phyloP scores from a whole-genome alignment of 2,797 vertebrate genomes.

The Gymnothorax javanicus region DNA sequence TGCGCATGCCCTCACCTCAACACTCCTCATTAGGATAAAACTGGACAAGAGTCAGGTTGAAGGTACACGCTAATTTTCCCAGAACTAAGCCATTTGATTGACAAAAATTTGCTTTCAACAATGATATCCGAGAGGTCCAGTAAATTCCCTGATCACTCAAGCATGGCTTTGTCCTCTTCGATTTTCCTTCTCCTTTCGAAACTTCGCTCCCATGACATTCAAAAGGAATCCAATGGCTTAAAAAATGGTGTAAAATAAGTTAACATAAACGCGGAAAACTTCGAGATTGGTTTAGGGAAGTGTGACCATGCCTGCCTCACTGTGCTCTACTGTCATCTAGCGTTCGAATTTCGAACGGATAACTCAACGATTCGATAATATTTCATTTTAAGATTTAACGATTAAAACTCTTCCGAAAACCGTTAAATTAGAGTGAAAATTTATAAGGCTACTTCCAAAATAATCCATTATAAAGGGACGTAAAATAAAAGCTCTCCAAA shows the following conservation, averaged over 20 bases:
- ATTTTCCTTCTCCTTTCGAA: background rate
- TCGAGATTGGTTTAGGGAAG: background rate
- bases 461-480: background rate
- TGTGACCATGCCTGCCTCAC: background rate
- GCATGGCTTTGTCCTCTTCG: background rate
- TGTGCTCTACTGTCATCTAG: constrained; percentile 31
- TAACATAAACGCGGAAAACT: background rate
- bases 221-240: background rate
- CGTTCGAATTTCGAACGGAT: constrained; percentile 21
- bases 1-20: background rate
- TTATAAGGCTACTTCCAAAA: background rate
- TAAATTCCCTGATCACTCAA: background rate
- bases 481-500: background rate
- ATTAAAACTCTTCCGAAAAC: background rate
- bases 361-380: background rate
- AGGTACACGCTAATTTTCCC: background rate
- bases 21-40: background rate
- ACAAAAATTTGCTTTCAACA: background rate
- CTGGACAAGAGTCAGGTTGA: background rate
- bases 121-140: background rate
- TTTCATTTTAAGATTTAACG: background rate
- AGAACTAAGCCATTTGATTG: background rate
- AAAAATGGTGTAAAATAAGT: background rate
- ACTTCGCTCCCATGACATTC: background rate
- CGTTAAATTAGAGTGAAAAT: background rate